Evolutionary conservation across 2,113 vertebrate species (phyloP).

Genomic region (Rhinogobius similis): DNA sequence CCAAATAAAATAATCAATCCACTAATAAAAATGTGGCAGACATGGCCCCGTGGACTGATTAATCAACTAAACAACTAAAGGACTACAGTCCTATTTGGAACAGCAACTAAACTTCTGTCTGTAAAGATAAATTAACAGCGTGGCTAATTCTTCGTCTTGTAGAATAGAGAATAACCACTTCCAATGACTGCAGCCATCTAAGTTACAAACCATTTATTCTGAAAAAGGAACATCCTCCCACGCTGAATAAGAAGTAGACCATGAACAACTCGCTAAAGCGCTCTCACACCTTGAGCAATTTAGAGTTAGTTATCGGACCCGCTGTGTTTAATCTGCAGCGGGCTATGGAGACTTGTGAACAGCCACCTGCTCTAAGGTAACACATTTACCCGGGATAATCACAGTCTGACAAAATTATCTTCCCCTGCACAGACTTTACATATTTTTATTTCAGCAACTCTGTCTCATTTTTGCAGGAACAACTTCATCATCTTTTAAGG

Average conservation of each 20-base stretch:
- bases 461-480: slow-evolving; percentile 6
- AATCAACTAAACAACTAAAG: no score
- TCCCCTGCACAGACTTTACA: not conserved
- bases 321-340: slow-evolving; percentile 4
- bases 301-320: slow-evolving; percentile 8
- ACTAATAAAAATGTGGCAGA: no score
- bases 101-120: not conserved
- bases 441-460: not conserved
- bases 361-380: slow-evolving; percentile 9
- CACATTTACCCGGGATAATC: slow-evolving; percentile 6
- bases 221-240: not conserved
- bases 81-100: not conserved
- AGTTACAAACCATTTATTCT: slow-evolving; percentile 15
- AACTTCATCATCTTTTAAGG: slow-evolving; percentile 13
- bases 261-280: slow-evolving; percentile 11
- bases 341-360: not conserved
- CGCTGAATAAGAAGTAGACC: not conserved
- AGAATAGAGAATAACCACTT: slow-evolving; percentile 10
- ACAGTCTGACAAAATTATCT: not conserved
- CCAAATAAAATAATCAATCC: no score
- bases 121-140: not conserved
- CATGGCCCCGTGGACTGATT: no score
- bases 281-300: not conserved
- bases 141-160: not conserved
- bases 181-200: slow-evolving; percentile 2